A percentile compares a stretch with the other conserved stretches of the same genome.
phyloP scores from a whole-genome alignment of 2,888 invertebrate genomes.

The Amorpha juglandis region DNA sequence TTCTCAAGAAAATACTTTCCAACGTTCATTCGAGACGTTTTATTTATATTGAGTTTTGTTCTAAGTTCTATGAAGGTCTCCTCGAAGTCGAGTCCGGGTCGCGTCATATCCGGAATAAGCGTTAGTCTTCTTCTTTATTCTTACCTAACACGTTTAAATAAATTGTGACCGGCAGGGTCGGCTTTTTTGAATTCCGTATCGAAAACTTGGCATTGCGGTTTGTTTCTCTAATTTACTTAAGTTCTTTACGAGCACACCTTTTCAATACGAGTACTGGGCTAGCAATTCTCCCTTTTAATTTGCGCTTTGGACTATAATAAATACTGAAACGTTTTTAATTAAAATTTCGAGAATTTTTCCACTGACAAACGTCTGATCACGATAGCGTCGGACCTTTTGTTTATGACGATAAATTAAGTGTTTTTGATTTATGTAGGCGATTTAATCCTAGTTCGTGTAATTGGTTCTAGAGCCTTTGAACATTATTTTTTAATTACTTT shows the following conservation, averaged over 20 bases:
- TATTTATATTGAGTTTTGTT: slow-evolving; percentile 80
- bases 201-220: slow-evolving; percentile 57
- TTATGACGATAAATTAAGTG: slow-evolving; percentile 13
- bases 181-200: slow-evolving; percentile 54
- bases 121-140: slow-evolving; percentile 58
- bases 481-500: slow-evolving; percentile 5
- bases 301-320: slow-evolving; percentile 51
- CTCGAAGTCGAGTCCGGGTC: slow-evolving; percentile 60
- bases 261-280: slow-evolving; percentile 46
- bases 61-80: slow-evolving; percentile 69
- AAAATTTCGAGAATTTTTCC: slow-evolving; percentile 46
- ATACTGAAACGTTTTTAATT: slow-evolving; percentile 55
- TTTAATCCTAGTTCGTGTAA: slow-evolving; percentile 14
- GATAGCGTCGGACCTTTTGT: slow-evolving; percentile 5
- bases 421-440: slow-evolving; percentile 18
- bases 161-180: slow-evolving; percentile 53
- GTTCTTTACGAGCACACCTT: slow-evolving; percentile 53
- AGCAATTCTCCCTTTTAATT: slow-evolving; percentile 49
- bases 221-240: slow-evolving; percentile 67
- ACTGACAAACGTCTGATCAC: slow-evolving; percentile 35
- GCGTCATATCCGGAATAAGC: slow-evolving; percentile 68
- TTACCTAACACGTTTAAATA: slow-evolving; percentile 59
- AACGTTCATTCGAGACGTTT: slow-evolving; percentile 65
- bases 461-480: not conserved
- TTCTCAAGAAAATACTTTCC: slow-evolving; percentile 70